Conservation (phyloP, 2,113 vertebrate genomes). For the Gymnocephalus cernua region DNA sequence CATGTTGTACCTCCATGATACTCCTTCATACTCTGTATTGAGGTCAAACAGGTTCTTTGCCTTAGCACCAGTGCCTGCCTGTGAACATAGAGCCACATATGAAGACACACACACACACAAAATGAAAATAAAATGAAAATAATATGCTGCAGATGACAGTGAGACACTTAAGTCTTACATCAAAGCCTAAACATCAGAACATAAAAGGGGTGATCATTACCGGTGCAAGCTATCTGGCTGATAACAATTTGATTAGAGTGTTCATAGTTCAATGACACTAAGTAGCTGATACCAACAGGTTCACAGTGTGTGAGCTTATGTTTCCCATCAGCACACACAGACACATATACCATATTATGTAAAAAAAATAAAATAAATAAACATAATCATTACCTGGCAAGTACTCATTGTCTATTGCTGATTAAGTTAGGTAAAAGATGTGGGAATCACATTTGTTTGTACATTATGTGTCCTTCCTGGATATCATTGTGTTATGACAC, state of each 20-base stretch:
- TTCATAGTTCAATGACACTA: slow-evolving; percentile 50
- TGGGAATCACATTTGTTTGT: not conserved
- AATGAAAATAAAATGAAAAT: not conserved
- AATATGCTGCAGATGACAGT: not conserved
- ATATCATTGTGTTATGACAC: slow-evolving; percentile 36
- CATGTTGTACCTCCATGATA: slow-evolving; percentile 90
- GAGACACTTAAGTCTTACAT: not conserved
- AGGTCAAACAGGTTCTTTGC: slow-evolving; percentile 68
- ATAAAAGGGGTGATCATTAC: slow-evolving; percentile 23
- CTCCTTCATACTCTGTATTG: slow-evolving; percentile 83
- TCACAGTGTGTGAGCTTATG: not conserved
- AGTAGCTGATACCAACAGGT: slow-evolving; percentile 11
- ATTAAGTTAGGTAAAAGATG: not conserved
- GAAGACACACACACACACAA: not conserved
- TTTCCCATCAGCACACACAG: not conserved
- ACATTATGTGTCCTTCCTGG: not conserved
- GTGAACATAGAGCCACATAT: slow-evolving; percentile 3
- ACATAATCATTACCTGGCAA: not conserved
- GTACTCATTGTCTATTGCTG: not conserved
- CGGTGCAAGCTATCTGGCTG: slow-evolving; percentile 4
- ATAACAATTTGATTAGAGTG: slow-evolving; percentile 51
- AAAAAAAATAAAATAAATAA: not conserved
- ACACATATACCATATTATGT: not conserved
- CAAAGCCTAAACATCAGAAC: slow-evolving; percentile 5
- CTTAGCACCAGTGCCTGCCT: slow-evolving; percentile 88